phyloP scores from a whole-genome alignment of 2,797 vertebrate genomes.

The Xerus rutilus region DNA sequence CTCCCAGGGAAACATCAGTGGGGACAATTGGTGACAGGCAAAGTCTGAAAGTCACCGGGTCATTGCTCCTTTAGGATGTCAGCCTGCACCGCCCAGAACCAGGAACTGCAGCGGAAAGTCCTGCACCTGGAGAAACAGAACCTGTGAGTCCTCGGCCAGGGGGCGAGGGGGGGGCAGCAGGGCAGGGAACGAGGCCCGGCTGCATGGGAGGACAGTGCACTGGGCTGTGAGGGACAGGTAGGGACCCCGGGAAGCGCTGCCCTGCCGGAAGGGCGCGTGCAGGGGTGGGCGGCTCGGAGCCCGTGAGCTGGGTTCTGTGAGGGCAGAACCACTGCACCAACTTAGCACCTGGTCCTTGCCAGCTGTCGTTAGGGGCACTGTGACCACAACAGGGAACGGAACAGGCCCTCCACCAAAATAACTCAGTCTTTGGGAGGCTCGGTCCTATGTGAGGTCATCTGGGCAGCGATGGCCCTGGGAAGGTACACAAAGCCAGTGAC shows the following conservation, averaged over 20 bases:
- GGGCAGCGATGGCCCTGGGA: neutral
- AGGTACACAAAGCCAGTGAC: neutral
- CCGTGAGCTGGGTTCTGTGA: neutral
- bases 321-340: neutral
- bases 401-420: neutral
- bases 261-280: no score
- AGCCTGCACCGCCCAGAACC: constrained; percentile 93
- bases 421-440: neutral
- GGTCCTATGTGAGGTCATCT: rapidly evolving
- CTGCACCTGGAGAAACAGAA: constrained; percentile 95
- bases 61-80: constrained; percentile 91
- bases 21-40: neutral
- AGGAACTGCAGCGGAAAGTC: constrained; percentile 95
- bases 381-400: neutral
- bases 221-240: no score
- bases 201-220: no score
- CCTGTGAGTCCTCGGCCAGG: constrained; percentile 89
- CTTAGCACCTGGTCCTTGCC: neutral
- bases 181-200: no score
- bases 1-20: neutral
- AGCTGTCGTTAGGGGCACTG: neutral
- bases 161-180: rapidly evolving
- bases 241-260: no score
- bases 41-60: neutral
- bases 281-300: neutral